phyloP scores from a whole-genome alignment of 2,113 vertebrate genomes.

The Vulpes lagopus region DNA sequence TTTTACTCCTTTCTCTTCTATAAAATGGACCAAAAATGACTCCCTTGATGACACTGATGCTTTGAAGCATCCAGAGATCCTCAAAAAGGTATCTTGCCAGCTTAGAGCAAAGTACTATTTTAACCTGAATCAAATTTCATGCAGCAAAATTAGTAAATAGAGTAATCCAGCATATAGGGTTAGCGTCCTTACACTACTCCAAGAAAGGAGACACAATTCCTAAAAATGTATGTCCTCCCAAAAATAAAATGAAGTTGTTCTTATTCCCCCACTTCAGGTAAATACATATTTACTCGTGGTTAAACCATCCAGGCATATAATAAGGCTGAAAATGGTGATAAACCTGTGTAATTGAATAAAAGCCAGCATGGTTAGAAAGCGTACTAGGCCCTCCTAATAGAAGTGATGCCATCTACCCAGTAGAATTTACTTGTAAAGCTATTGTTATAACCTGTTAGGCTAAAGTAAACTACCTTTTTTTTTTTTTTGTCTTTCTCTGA shows the following conservation, averaged over 20 bases:
- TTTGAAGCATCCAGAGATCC: not conserved
- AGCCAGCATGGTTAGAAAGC: not conserved
- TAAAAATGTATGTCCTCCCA: not conserved
- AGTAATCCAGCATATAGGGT: not conserved
- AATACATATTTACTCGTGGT: constrained; percentile 23
- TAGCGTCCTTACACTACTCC: not conserved
- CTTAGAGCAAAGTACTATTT: not conserved
- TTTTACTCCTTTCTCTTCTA: not conserved
- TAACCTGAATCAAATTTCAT: constrained; percentile 32
- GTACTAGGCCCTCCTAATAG: not conserved
- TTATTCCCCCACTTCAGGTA: not conserved
- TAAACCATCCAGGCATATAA: not conserved
- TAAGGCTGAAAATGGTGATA: not conserved
- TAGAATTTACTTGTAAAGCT: constrained; percentile 50
- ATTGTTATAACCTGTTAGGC: constrained; percentile 50
- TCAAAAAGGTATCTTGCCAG: not conserved
- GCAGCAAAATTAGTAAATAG: not conserved
- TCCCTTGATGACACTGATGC: not conserved
- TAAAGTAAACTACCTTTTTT: constrained; percentile 32
- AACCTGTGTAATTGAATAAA: constrained; percentile 25
- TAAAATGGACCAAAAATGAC: not conserved
- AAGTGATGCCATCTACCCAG: constrained; percentile 7
- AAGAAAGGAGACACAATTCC: not conserved
- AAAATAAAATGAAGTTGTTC: not conserved
- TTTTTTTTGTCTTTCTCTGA: too few relatives aligned